phyloP scores from a whole-genome alignment of 2,888 invertebrate species.

The Hymenopus coronatus region DNA sequence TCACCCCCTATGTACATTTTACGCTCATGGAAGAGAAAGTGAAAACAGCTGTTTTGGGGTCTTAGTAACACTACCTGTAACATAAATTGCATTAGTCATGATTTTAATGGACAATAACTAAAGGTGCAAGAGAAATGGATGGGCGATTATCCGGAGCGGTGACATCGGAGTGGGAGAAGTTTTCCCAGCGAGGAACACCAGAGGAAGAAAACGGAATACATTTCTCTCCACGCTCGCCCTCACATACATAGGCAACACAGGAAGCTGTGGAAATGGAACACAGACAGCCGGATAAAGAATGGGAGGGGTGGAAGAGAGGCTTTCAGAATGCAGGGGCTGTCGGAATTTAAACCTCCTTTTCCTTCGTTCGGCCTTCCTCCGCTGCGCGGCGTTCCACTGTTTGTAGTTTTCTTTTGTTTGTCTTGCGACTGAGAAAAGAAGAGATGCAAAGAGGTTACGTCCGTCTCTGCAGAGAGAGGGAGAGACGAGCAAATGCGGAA shows the following conservation, averaged over 20 bases:
- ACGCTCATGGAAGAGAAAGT: too few species aligned
- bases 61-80: too few species aligned
- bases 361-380: too few species aligned
- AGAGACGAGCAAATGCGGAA: background rate
- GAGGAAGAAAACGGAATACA: background rate
- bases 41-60: too few species aligned
- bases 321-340: background rate
- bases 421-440: background rate
- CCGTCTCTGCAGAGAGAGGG: background rate
- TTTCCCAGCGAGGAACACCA: background rate
- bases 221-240: background rate
- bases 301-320: background rate
- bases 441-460: background rate
- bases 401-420: background rate
- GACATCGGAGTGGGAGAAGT: background rate
- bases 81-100: too few species aligned
- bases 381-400: background rate
- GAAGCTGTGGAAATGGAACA: background rate
- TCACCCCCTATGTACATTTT: too few species aligned
- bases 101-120: too few species aligned
- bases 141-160: background rate
- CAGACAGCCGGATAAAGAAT: background rate
- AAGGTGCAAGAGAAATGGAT: background rate
- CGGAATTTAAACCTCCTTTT: too few species aligned
- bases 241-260: background rate